Base-by-base conservation (phyloP, 1,140 invertebrate genomes). In the Bombus waltoni region DNA sequence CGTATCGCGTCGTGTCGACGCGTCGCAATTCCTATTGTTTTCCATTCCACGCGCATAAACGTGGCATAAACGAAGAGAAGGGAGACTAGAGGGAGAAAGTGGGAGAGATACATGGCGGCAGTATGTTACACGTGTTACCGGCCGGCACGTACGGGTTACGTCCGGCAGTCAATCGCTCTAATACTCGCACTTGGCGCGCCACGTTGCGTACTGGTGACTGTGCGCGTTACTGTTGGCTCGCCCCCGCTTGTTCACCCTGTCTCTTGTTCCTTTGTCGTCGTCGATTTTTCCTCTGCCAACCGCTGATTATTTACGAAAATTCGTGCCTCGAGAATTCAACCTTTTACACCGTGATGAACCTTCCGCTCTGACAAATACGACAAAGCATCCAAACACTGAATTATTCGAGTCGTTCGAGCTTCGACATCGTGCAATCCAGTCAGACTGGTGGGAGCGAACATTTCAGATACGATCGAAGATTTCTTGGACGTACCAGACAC, bases 121-220 rank as follows among this genome's bases (percentile, higher is more conserved):
- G 92, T 95, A 95, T 93, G 94, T 95, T 95, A 94, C 94, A 94
- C 94, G 92, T 93, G 94, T 94, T 95, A 94, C 94, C 94, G 92
- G 92, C 92, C 93, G 91, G 94, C 94, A 94, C 94, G 94, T 94
- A 94, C 93, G 92, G 93, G 93, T 94, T 94, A 92, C 94, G 94
- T 95, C 94, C 94, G 94, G 94, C 92, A 94, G 94, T 94, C 94
- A 94, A 95, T 94, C 94, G 94, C 93, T 95, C 94, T 94, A 94
- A 94, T 94, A 94, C 94, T 94, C 93, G 92, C 91, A 88, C 90
- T 92, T 86, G 81, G 82, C 89, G 91, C 90, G 84, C 87, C 89
- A 85, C 91, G 86, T 85, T 88, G 90, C 83, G 85, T 78, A 76
- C 42, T 81, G 53, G 68, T 72, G 85, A 66, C 80, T 57, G 71